Evolutionary conservation across 2,797 vertebrate species (phyloP).

Genomic region (Leptatherina wallacei): DNA sequence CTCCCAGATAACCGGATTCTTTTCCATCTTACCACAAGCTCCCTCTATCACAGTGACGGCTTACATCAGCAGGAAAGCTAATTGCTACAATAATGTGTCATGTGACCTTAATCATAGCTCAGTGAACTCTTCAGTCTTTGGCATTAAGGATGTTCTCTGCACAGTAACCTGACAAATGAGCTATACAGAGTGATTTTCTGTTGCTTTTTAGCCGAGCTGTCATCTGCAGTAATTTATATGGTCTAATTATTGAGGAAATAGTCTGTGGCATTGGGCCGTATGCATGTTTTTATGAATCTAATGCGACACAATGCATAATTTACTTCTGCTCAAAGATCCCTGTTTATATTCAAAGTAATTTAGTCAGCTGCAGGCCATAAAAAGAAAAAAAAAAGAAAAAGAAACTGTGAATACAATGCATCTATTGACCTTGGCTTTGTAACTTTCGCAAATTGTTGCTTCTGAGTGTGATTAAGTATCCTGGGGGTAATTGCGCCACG

Average conservation of each 20-base stretch:
- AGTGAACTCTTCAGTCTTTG: slow-evolving; percentile 32
- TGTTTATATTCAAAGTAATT: slow-evolving; percentile 49
- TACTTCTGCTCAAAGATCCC: slow-evolving; percentile 43
- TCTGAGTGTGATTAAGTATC: slow-evolving; percentile 52
- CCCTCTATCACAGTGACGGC: slow-evolving; percentile 60
- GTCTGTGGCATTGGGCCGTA: slow-evolving; percentile 29
- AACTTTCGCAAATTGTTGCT: slow-evolving; percentile 62
- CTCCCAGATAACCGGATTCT: slow-evolving; percentile 52
- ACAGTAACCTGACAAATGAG: slow-evolving; percentile 45
- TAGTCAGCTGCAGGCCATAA: slow-evolving; percentile 30
- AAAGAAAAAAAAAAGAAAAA: slow-evolving; percentile 6
- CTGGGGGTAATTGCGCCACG: slow-evolving; percentile 44
- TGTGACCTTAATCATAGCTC: slow-evolving; percentile 56
- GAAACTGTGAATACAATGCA: slow-evolving; percentile 28
- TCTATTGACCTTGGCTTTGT: slow-evolving; percentile 64
- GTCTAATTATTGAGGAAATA: slow-evolving; percentile 56
- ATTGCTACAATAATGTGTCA: slow-evolving; percentile 45
- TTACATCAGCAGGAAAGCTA: slow-evolving; percentile 69
- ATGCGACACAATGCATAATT: slow-evolving; percentile 57
- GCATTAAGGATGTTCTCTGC: slow-evolving; percentile 37
- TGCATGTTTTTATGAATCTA: slow-evolving; percentile 52
- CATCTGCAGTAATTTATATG: slow-evolving; percentile 44
- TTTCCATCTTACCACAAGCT: slow-evolving; percentile 48
- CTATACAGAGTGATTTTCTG: slow-evolving; percentile 41
- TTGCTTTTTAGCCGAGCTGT: slow-evolving; percentile 34